Conservation (phyloP, 2,888 invertebrate species). For the Drosophila ustulata region DNA sequence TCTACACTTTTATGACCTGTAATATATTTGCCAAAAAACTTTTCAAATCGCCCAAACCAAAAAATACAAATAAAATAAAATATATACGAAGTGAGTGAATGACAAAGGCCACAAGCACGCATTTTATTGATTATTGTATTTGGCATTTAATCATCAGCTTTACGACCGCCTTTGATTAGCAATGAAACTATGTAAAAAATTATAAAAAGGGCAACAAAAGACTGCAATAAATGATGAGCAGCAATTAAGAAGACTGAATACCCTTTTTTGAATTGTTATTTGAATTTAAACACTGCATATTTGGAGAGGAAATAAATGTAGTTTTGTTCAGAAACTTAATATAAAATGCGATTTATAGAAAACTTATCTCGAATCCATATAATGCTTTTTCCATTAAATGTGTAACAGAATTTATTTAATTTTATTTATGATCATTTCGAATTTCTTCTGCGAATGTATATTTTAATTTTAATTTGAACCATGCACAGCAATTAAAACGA, state of each 20-base stretch:
- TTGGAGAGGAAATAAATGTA: not conserved
- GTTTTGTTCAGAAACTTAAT: too few relatives aligned
- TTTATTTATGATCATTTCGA: too few relatives aligned
- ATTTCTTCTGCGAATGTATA: too few relatives aligned
- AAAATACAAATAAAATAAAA: conserved; percentile 15
- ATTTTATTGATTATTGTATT: conserved; percentile 69
- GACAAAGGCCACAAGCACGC: conserved; percentile 27
- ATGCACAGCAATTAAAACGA: too few relatives aligned
- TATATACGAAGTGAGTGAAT: conserved; percentile 4
- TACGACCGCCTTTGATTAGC: conserved; percentile 67
- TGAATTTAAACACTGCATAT: not conserved
- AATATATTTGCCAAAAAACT: conserved; percentile 65
- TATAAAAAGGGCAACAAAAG: not conserved
- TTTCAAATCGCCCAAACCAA: conserved; percentile 48
- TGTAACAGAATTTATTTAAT: too few relatives aligned
- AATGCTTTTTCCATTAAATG: too few relatives aligned
- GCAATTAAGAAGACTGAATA: not conserved
- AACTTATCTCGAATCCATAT: too few relatives aligned
- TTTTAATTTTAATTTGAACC: too few relatives aligned
- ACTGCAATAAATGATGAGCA: not conserved
- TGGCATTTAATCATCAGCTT: conserved; percentile 69
- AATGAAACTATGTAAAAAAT: conserved; percentile 52
- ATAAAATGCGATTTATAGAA: too few relatives aligned
- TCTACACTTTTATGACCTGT: conserved; percentile 54
- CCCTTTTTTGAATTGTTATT: not conserved